phyloP scores from a whole-genome alignment of 2,888 invertebrate genomes.

The Augochlorella aurata region DNA sequence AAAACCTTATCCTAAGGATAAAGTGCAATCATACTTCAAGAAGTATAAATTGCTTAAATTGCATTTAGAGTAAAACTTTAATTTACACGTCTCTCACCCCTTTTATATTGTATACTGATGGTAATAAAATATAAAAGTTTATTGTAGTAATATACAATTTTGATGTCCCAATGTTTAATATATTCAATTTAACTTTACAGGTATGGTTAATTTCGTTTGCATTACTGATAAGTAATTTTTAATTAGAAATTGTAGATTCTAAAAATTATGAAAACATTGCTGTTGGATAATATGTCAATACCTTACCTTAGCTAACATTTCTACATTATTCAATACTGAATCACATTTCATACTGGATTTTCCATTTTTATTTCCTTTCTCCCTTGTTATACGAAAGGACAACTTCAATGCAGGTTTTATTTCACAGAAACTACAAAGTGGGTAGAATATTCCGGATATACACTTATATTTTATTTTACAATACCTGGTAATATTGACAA shows the following conservation, averaged over 20 bases:
- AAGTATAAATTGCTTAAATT: slow-evolving; percentile 90
- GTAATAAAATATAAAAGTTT: slow-evolving; percentile 18
- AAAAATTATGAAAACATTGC: too few relatives aligned
- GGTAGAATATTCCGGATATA: slow-evolving; percentile 42
- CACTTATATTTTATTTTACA: slow-evolving; percentile 60
- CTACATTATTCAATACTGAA: background rate
- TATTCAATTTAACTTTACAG: too few relatives aligned
- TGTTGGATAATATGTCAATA: background rate
- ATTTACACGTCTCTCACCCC: slow-evolving; percentile 8
- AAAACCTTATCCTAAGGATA: slow-evolving; percentile 94
- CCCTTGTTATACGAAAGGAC: background rate
- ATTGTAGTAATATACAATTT: background rate
- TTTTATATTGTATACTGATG: slow-evolving; percentile 18
- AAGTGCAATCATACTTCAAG: slow-evolving; percentile 92
- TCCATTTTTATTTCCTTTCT: background rate
- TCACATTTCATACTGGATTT: background rate
- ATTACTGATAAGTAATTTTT: too few relatives aligned
- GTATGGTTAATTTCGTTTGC: too few relatives aligned
- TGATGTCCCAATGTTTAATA: background rate
- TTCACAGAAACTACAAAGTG: slow-evolving; percentile 31
- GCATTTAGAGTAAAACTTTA: slow-evolving; percentile 22
- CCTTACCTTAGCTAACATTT: background rate
- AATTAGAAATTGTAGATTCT: too few relatives aligned
- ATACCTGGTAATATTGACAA: slow-evolving; percentile 64
- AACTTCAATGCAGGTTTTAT: slow-evolving; percentile 19